Evolutionary conservation across 30 jellyfish, hydroid and myxozoan species (phyloP), one percentile per base, ranked within the genome.

Genomic region (Aurelia aurita): DNA sequence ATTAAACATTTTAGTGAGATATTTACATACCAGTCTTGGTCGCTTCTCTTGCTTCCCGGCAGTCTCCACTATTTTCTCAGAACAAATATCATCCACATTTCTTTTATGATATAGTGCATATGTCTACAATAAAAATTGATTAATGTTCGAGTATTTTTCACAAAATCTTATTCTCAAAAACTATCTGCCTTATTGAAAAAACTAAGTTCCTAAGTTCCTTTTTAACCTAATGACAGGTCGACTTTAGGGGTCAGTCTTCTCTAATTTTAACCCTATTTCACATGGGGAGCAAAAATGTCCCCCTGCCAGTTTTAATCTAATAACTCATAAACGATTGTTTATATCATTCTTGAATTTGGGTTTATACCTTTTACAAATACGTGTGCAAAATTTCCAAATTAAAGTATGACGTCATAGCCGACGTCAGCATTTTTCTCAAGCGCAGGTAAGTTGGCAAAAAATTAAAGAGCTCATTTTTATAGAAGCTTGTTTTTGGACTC

Each of bases 11-110:
- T 44, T 73, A 73, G 72, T 53, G 72, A 73, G 85, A 72, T 53
- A 31, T 2, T 65, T 43, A 32, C 85, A 73, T 53, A 73, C 87
- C 87, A 55, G 87, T 58, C 87, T 75, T 75, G 62, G 75, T 75
- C 76, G 75, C 68, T 75, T 75, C 68, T 75, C 87, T 75, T 55
- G 75, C 63, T 60, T 51, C 34, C 76, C 54, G 22, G 60, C 64
- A 55, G 66, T 57, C 87, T 75, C 75, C 60, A 13, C 73, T 54
- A 54, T 64, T 8, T 2, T 58, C 43, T 58, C 87, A 55, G 76
- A 54, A 60, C 53, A 54, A 75, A 47, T 29, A 75, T 75, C 87
- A 55, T 75, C 87, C 87, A 75, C 61, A 60, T 75, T 75, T 58
- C 76, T 75, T 58, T 75, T 75, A 54, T 75, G 76, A 58, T 54